Evolutionary conservation across 2,797 vertebrate species (phyloP), one percentile per base, ranked within the genome.

Genomic region (Oryzias sinensis): DNA sequence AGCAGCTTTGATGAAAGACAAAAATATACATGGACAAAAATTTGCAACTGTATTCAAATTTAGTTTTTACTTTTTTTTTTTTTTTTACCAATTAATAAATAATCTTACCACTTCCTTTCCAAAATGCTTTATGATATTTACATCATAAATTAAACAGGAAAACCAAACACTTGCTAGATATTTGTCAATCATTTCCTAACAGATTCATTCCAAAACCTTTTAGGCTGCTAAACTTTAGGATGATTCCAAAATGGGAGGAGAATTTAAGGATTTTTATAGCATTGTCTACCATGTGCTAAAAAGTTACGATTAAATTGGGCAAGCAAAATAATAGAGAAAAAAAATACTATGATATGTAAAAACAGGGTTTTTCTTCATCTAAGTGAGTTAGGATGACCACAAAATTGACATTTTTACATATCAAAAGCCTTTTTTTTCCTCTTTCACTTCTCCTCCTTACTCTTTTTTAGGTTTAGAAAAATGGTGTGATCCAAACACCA

Each of bases 61-160:
- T 83, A 90, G 85, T 91, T 91, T 76, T 37, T 37, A 11, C 33
- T 37, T 37, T 37, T 11, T 37, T 33, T 27, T 27, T 82, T 76
- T 83, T 84, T 83, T 72, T 71, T 77, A 89, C 94, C 93, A 96
- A 94, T 94, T 94, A 95, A 96, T 97, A 97, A 96, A 97, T 97
- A 96, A 94, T 93, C 92, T 92, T 92, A 91, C 93, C 87, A 94
- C 92, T 91, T 92, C 88, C 91, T 90, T 88, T 92, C 91, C 88
- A 84, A 95, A 94, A 79, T 73, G 55, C 68, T 62, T 73, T 58
- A 73, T 65, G 62, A 82, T 88, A 90, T 96, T 93, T 94, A 96
- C 94, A 94, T 93, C 90, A 94, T 96, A 96, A 96, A 95, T 95
- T 94, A 95, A 95, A 94, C 92, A 90, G 93, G 84, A 76, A 83